Evolutionary conservation across 2,113 vertebrate species (phyloP).

Genomic region (Indicator indicator): DNA sequence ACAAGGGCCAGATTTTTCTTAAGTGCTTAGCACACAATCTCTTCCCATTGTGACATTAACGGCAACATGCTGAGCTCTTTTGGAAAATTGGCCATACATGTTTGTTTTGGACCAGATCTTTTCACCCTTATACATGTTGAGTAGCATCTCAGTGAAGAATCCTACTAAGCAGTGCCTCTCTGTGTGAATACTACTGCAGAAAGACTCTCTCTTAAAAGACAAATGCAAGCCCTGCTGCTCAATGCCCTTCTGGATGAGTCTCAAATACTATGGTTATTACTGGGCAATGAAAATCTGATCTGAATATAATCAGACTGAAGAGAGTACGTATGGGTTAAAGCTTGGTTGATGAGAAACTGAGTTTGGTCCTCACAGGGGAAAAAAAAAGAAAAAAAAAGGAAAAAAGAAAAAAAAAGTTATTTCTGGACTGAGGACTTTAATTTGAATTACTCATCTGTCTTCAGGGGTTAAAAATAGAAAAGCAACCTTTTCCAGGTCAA

Average conservation of each 20-base stretch:
- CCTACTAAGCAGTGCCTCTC: background rate
- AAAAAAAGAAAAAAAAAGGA: background rate
- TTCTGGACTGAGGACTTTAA: conserved; percentile 11
- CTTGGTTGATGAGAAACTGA: background rate
- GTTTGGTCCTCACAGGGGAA: background rate
- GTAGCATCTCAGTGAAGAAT: background rate
- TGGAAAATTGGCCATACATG: conserved; percentile 36
- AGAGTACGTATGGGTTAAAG: background rate
- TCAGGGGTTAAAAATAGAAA: conserved; percentile 66
- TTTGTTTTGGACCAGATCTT: conserved; percentile 51
- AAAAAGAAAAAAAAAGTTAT: background rate
- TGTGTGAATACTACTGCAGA: background rate
- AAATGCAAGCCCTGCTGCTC: background rate
- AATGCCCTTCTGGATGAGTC: background rate
- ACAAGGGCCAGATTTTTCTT: conserved; percentile 36
- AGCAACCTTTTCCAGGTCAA: conserved; percentile 55
- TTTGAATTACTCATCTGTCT: conserved; percentile 17
- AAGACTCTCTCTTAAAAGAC: background rate
- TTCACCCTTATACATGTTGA: background rate
- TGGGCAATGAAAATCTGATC: background rate
- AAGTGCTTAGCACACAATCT: conserved; percentile 29
- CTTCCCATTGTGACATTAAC: conserved; percentile 23
- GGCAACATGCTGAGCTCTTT: conserved; percentile 44
- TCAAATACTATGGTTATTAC: background rate
- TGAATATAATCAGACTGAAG: background rate